Base-by-base conservation (phyloP, 92 coral and sea anemone genomes). In the Heteractis magnifica region DNA sequence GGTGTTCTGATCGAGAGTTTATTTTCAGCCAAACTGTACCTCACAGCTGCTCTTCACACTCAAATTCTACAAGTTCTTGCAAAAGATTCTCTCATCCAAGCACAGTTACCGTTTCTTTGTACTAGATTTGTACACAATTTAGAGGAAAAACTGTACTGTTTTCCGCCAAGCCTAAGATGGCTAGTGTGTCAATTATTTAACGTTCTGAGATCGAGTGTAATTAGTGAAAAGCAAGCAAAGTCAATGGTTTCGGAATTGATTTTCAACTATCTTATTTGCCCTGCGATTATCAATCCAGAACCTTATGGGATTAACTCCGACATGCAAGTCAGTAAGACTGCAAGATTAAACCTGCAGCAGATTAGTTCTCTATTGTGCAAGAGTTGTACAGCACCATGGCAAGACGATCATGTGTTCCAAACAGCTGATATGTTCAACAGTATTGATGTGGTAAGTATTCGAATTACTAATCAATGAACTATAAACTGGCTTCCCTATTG, bases 231-330 rank as follows among this genome's bases (percentile, higher is more conserved):
- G 23, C 89, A 90, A 23, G 91, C 89, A 18, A 87, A 86, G 53
- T 77, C 92, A 8, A 87, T 94, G 92, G 95, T 96, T 16, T 81
- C 91, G 55, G 92, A 93, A 52, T 82, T 94, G 12, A 77, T 96
- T 79, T 96, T 96, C 85, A 91, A 94, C 73, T 93, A 90, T 76
- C 81, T 96, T 50, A 88, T 96, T 59, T 89, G 93, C 19, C 98
- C 99, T 51, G 98, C 93, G 12, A 90, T 96, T 18, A 72, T 92
- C 50, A 88, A 91, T 15, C 99, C 99, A 0, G 97, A 96, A 81
- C 94, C 97, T 53, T 94, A 92, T 73, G 94, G 98, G 51, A 90
- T 96, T 55, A 94, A 95, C 56, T 94, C 98, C 10, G 97, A 96
- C 52, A 87, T 96, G 77, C 95, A 93, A 85, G 92, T 94, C 58